Evolutionary conservation across 2,888 invertebrate genomes (phyloP).

Genomic region (Amaurobius ferox): DNA sequence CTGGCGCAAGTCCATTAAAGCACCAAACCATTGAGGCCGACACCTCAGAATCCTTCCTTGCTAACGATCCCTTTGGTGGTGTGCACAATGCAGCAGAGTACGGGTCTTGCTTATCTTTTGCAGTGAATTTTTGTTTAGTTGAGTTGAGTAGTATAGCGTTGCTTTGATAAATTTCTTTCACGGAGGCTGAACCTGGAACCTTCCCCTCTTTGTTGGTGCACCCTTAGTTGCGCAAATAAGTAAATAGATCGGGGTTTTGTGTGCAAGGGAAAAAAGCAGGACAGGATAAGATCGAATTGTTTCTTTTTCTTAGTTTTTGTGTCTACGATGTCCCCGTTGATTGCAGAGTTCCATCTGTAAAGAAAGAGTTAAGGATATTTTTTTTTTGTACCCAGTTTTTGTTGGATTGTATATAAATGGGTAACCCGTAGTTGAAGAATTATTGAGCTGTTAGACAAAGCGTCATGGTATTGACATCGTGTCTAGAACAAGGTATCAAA

Average conservation of each 20-base stretch:
- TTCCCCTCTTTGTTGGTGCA: conserved; percentile 23
- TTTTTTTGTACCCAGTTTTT: neutral
- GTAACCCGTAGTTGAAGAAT: neutral
- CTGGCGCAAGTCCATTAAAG: conserved; percentile 61
- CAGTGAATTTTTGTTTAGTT: conserved; percentile 14
- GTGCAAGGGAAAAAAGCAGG: conserved; percentile 10
- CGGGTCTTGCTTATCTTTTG: neutral
- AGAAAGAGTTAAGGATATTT: neutral
- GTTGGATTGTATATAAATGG: neutral
- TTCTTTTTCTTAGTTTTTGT: neutral
- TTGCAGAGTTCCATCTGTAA: neutral
- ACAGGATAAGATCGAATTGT: conserved; percentile 24
- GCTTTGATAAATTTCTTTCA: conserved; percentile 32
- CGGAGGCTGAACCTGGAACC: conserved; percentile 41
- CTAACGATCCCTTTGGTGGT: conserved; percentile 53
- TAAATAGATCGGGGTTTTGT: conserved; percentile 59
- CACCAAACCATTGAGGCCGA: conserved; percentile 46
- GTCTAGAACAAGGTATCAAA: too few relatives aligned
- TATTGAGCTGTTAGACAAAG: too few relatives aligned
- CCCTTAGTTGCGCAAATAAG: conserved; percentile 61
- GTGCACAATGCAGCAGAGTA: conserved; percentile 4
- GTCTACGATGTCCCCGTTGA: conserved; percentile 13
- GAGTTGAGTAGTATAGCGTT: neutral
- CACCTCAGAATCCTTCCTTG: conserved; percentile 48
- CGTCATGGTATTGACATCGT: too few relatives aligned